Base-by-base conservation (phyloP, 2,113 vertebrate species). In the Mustela nigripes region DNA sequence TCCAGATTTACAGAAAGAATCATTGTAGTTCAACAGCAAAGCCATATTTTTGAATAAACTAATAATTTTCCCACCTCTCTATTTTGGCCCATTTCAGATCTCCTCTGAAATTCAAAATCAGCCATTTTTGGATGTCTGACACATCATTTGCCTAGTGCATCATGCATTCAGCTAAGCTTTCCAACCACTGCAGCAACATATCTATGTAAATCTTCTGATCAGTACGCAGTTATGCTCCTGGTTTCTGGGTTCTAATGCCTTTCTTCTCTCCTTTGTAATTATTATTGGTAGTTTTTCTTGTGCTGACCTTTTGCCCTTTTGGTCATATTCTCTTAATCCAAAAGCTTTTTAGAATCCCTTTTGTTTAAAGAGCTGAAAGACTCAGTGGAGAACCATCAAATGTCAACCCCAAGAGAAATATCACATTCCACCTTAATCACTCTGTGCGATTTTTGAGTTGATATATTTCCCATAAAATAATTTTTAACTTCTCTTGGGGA, bases 21-120 rank as follows among this genome's bases (percentile, higher is more conserved):
- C 81, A 74, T 95, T 89, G 78, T 78, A 50, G 74, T 62, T 98
- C 84, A 65, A 71, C 81, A 96, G 33, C n/a, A 78, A 96, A 97
- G 56, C 22, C 50, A 45, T 76, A 62, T 69, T 97, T 97, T 97
- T 56, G 1, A 96, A 97, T 92, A 92, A 96, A 80, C 73, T 80
- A 48, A 83, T 95, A 89, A 56, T 85, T 92, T 97, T 21, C 62
- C 62, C 42, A 93, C 60, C 81, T 87, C 85, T 94, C 22, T 53
- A 80, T 73, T 95, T 95, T 89, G n/a, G 45, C 28, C n/a, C 63
- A 22, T 96, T 93, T 96, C 90, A 84, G 71, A 65, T 86, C 1
- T 4, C 22, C 67, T 92, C 67, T 67, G 87, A 97, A 91, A 90
- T 79, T 79, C 78, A 83, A 39, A 28, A 69, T 58, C 42, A 91